Conservation (phyloP, 2,113 vertebrate species). For the Tautogolabrus adspersus region DNA sequence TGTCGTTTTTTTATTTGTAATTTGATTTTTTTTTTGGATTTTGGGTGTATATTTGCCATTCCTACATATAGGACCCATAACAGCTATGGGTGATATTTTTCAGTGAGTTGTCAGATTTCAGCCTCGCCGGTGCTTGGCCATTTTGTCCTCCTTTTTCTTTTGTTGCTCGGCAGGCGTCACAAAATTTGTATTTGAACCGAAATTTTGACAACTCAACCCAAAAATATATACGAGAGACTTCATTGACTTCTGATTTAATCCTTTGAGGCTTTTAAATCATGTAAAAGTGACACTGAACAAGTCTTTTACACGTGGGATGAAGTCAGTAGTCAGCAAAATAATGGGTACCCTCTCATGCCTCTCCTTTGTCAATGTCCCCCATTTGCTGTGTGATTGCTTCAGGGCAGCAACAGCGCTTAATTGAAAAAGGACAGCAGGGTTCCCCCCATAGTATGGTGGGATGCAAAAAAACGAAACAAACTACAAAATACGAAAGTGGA, state of each 20-base stretch:
- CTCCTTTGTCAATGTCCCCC: slow-evolving; percentile 80
- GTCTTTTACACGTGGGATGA: slow-evolving; percentile 85
- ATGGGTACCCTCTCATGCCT: slow-evolving; percentile 82
- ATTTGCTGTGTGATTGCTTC: slow-evolving; percentile 84
- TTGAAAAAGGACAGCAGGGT: slow-evolving; percentile 63
- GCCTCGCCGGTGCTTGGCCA: slow-evolving; percentile 52
- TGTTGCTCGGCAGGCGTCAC: slow-evolving; percentile 51
- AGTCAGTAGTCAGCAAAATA: slow-evolving; percentile 82
- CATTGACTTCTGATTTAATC: slow-evolving; percentile 87
- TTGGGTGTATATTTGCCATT: slow-evolving; percentile 85
- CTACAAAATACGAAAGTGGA: slow-evolving; percentile 35
- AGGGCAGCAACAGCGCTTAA: slow-evolving; percentile 81
- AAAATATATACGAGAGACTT: slow-evolving; percentile 88
- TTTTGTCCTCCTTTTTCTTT: slow-evolving; percentile 29
- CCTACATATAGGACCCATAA: slow-evolving; percentile 83
- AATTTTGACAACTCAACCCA: slow-evolving; percentile 89
- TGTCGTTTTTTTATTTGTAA: slow-evolving; percentile 72
- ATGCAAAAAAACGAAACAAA: slow-evolving; percentile 49
- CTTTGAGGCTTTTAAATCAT: slow-evolving; percentile 86
- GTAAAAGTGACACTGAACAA: slow-evolving; percentile 82
- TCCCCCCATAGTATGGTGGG: slow-evolving; percentile 49
- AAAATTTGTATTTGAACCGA: slow-evolving; percentile 64
- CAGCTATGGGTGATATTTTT: slow-evolving; percentile 88
- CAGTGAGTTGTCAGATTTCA: slow-evolving; percentile 90
- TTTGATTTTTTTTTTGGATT: slow-evolving; percentile 70